A percentile compares a stretch with the other conserved stretches of the same genome.
Conservation (phyloP, 2,113 vertebrate species). For the Struthio camelus region DNA sequence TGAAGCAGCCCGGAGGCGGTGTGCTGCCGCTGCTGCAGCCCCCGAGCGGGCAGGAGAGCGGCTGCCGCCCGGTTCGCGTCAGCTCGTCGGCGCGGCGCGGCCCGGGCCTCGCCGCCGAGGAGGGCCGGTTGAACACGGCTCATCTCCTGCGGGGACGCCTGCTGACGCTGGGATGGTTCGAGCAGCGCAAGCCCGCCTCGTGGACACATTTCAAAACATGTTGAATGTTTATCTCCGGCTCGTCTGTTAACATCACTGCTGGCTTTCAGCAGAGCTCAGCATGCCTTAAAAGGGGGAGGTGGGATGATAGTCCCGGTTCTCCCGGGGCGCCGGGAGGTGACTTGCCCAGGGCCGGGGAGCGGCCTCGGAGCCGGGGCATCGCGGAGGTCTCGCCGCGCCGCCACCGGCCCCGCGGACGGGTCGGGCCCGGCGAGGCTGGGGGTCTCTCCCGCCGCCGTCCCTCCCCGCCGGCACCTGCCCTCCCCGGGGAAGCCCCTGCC, state of each 20-base stretch:
- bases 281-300: neutral
- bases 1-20: too few species aligned
- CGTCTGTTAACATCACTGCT: neutral
- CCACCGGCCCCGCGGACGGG: too few species aligned
- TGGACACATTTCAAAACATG: neutral
- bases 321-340: too few species aligned
- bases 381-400: too few species aligned
- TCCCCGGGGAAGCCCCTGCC: rapidly evolving
- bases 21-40: too few species aligned
- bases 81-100: neutral
- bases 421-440: too few species aligned
- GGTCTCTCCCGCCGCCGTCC: neutral
- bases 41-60: too few species aligned
- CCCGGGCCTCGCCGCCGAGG: neutral
- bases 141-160: too few species aligned
- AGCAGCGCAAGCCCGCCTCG: neutral
- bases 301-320: too few species aligned
- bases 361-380: too few species aligned
- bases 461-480: neutral
- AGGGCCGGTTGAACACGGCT: neutral
- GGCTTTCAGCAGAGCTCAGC: neutral
- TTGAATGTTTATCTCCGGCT: neutral
- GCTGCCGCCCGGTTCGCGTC: too few species aligned
- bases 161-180: neutral
- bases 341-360: too few species aligned